These are phyloP conservation scores for Gulo gulo DNA, from an alignment of 2,113 vertebrate genomes.

Conservation along the genomic window DNA sequence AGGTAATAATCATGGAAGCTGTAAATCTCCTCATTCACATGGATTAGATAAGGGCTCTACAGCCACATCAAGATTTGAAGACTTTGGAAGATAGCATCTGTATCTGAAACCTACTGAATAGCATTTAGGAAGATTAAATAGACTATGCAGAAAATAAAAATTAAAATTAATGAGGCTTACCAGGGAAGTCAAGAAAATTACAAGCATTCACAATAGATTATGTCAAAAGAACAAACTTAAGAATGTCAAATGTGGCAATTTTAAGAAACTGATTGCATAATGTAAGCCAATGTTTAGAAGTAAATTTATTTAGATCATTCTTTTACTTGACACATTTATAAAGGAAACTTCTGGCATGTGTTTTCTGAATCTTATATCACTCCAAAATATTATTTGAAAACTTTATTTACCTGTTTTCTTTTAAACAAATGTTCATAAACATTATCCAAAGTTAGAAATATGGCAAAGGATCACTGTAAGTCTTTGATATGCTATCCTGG, in stretches of 20 bases:
- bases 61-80: neutral
- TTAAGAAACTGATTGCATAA: neutral
- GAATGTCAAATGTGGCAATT: neutral
- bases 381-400: neutral
- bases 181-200: neutral
- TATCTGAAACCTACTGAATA: conserved; percentile 32
- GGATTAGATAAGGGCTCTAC: neutral
- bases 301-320: neutral
- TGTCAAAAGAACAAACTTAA: neutral
- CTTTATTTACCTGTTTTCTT: neutral
- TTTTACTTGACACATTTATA: neutral
- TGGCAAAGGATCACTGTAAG: neutral
- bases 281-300: neutral
- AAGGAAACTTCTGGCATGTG: neutral
- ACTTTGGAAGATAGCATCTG: neutral
- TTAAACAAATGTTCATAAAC: neutral
- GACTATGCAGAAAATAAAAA: neutral
- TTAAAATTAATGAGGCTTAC: conserved; percentile 3
- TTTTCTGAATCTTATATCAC: neutral
- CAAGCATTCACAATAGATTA: neutral
- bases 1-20: conserved; percentile 55
- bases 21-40: conserved; percentile 26
- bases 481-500: neutral
- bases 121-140: conserved; percentile 35
- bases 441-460: neutral